Base-by-base conservation (phyloP, 2,113 vertebrate genomes). In the Hirundichthys speculiger region DNA sequence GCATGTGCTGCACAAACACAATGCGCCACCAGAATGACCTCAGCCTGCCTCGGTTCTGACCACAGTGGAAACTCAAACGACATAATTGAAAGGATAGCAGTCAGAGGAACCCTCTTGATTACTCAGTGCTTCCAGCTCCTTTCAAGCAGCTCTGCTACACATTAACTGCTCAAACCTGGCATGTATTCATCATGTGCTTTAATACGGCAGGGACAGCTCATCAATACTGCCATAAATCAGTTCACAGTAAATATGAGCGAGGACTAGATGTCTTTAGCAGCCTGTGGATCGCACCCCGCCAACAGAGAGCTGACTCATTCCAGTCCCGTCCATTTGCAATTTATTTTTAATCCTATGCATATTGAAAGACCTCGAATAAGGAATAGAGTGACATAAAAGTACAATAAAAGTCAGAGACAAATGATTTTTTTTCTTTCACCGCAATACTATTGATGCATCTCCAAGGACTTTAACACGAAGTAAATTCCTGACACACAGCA, bases 51-150 rank as follows among this genome's bases (percentile, higher is more conserved):
- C 38, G 69, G 75, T 77, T 75, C 10, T 13, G 63, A 86, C 86
- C 86, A 69, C 87, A 87, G 75, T 89, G 90, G 90, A 91, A 91
- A 89, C 87, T 90, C 76, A 83, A 90, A 90, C 86, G 77, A 86
- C 83, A 88, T 91, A 89, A 91, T 91, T 91, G 85, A 89, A 91
- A 90, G 87, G 86, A 86, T 75, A 57, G 85, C 73, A 85, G 76
- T 40, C 67, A 66, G 77, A 86, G 83, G 52, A 89, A 70, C 77
- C 86, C 75, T 86, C 76, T 79, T 82, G 76, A 86, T 88, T 83
- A 88, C 88, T 89, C 82, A 88, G 80, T 69, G 80, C 79, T 86
- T 88, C 87, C 86, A 88, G 82, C 67, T 72, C 61, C 51, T 62
- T 82, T 66, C 79, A 75, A 46, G 68, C 64, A 66, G 67, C 79